Conservation (phyloP, 1,140 invertebrate species). For the Pogonomyrmex californicus region DNA sequence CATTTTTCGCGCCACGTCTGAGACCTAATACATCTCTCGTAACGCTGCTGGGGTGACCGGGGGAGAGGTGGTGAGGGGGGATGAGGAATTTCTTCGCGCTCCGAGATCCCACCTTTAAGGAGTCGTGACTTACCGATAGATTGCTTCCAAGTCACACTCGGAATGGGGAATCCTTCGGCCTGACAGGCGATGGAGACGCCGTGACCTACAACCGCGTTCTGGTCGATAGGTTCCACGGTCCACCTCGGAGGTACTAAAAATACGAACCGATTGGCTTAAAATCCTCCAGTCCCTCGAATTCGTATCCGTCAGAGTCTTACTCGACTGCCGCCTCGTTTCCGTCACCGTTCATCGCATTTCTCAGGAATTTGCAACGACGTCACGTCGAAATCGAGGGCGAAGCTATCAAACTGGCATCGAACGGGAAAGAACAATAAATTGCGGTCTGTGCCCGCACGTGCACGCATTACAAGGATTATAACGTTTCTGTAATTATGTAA, state of each 20-base stretch:
- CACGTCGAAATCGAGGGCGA: not conserved
- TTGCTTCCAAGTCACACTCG: slow-evolving; percentile 95
- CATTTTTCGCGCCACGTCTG: slow-evolving; percentile 29
- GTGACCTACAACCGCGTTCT: slow-evolving; percentile 94
- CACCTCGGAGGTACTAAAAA: slow-evolving; percentile 96
- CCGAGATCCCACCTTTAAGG: slow-evolving; percentile 42
- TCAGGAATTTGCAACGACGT: not conserved
- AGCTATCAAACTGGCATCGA: not conserved
- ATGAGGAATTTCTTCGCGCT: slow-evolving; percentile 21
- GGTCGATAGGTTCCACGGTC: slow-evolving; percentile 95
- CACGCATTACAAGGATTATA: not conserved
- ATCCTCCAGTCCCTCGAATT: slow-evolving; percentile 58
- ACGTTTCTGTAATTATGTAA: not conserved
- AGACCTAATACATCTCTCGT: slow-evolving; percentile 50
- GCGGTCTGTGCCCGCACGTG: not conserved
- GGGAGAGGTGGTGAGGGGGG: not conserved
- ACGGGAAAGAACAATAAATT: not conserved
- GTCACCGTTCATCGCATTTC: slow-evolving; percentile 39
- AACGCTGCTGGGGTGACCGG: not conserved
- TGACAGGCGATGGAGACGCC: slow-evolving; percentile 96
- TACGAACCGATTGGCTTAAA: slow-evolving; percentile 77
- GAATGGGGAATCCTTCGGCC: slow-evolving; percentile 95
- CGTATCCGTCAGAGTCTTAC: slow-evolving; percentile 52
- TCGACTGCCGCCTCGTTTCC: slow-evolving; percentile 45
- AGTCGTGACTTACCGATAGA: slow-evolving; percentile 89